Percentiles rank a stretch among this genome's conserved stretches.
Evolutionary conservation across 1,140 invertebrate species (phyloP).

Genomic region (Asobara japonica): DNA sequence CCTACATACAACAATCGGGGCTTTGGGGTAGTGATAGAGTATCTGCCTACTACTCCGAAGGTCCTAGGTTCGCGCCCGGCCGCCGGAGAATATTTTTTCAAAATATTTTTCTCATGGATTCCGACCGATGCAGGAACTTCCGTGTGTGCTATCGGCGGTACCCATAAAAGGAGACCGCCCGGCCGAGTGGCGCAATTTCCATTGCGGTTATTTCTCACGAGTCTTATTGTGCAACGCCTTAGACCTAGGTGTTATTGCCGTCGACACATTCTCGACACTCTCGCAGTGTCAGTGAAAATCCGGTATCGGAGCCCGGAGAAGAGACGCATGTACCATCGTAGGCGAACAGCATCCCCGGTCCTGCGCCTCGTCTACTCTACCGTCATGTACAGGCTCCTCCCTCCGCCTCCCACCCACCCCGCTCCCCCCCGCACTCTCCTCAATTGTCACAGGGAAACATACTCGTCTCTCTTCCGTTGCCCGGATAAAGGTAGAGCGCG

Average conservation of each 20-base stretch:
- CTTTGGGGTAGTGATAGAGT: too few relatives aligned
- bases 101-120: too few relatives aligned
- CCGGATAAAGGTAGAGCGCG: conserved; percentile 39
- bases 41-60: too few relatives aligned
- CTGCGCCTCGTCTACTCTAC: background rate
- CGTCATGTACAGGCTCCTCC: background rate
- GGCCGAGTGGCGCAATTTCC: background rate
- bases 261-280: conserved; percentile 11
- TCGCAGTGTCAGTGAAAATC: background rate
- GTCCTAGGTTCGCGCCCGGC: too few relatives aligned
- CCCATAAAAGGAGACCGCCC: too few relatives aligned
- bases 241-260: background rate
- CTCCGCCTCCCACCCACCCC: background rate
- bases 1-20: too few relatives aligned
- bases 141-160: too few relatives aligned
- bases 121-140: too few relatives aligned
- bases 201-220: conserved; percentile 6
- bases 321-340: background rate
- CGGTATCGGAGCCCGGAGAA: background rate
- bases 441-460: conserved; percentile 33
- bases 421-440: background rate
- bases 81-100: too few relatives aligned
- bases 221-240: background rate
- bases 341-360: background rate
- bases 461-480: conserved; percentile 29